phyloP scores from a whole-genome alignment of 2,888 invertebrate genomes.

The Drosophila neutralis region DNA sequence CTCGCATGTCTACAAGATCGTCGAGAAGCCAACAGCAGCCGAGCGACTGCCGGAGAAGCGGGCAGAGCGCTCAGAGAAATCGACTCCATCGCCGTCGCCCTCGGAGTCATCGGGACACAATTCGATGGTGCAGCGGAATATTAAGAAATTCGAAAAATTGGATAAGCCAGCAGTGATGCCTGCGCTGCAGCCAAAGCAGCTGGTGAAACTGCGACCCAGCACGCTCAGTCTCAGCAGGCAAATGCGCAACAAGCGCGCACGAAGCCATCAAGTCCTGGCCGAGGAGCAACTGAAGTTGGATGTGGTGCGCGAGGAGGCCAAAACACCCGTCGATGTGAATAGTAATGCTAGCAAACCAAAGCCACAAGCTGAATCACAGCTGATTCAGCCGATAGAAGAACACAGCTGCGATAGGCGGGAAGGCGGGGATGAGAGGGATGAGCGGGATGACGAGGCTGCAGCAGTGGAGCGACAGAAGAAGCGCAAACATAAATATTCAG shows the following conservation, averaged over 20 bases:
- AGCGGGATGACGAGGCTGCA: conserved; percentile 15
- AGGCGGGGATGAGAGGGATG: neutral
- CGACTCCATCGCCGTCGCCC: neutral
- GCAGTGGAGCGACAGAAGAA: conserved; percentile 66
- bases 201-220: conserved; percentile 69
- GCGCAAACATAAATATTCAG: conserved; percentile 79
- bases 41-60: conserved; percentile 4
- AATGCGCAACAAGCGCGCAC: conserved; percentile 28
- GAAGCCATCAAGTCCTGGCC: conserved; percentile 15
- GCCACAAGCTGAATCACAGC: conserved; percentile 16
- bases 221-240: conserved; percentile 41
- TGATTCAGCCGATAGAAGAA: conserved; percentile 7
- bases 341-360: conserved; percentile 48
- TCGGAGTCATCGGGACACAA: conserved; percentile 15
- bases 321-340: conserved; percentile 51
- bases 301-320: conserved; percentile 71
- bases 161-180: conserved; percentile 81
- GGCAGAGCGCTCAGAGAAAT: neutral
- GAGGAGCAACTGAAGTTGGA: conserved; percentile 44
- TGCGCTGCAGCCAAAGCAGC: conserved; percentile 77
- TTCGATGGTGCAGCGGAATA: conserved; percentile 81
- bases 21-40: conserved; percentile 65
- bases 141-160: conserved; percentile 79
- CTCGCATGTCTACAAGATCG: conserved; percentile 84
- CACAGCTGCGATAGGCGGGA: conserved; percentile 11